Conservation (phyloP, 2,888 invertebrate species). For the Epirrhoe alternata region DNA sequence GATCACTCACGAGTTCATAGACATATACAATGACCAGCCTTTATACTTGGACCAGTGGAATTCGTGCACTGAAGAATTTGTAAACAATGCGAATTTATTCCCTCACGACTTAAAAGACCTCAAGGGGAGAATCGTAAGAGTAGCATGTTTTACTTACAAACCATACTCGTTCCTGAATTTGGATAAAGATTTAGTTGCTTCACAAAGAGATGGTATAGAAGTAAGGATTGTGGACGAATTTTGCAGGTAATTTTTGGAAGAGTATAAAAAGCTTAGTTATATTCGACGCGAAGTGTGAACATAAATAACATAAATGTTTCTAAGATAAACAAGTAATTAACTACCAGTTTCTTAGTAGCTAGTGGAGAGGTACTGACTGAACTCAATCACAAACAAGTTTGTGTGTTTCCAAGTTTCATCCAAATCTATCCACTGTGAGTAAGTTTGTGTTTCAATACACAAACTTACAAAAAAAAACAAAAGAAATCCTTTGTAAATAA, state of each 20-base stretch:
- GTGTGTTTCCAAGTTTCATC: no score
- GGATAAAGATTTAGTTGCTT: conserved; percentile 56
- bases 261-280: no score
- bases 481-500: no score
- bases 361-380: no score
- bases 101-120: conserved; percentile 78
- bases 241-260: conserved; percentile 79
- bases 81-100: conserved; percentile 66
- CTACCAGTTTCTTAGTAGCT: no score
- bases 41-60: conserved; percentile 72
- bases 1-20: conserved; percentile 74
- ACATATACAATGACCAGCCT: conserved; percentile 56
- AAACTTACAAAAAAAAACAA: no score
- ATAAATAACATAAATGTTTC: no score
- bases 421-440: no score
- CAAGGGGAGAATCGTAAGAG: conserved; percentile 74
- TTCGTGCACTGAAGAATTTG: conserved; percentile 64
- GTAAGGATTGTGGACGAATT: conserved; percentile 79
- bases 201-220: conserved; percentile 83
- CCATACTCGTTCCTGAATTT: conserved; percentile 84
- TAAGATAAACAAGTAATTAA: no score
- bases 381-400: no score
- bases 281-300: no score
- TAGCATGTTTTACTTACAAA: conserved; percentile 85
- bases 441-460: no score